Evolutionary conservation across 2,888 invertebrate species (phyloP).

Genomic region (Drosophila helvetica): DNA sequence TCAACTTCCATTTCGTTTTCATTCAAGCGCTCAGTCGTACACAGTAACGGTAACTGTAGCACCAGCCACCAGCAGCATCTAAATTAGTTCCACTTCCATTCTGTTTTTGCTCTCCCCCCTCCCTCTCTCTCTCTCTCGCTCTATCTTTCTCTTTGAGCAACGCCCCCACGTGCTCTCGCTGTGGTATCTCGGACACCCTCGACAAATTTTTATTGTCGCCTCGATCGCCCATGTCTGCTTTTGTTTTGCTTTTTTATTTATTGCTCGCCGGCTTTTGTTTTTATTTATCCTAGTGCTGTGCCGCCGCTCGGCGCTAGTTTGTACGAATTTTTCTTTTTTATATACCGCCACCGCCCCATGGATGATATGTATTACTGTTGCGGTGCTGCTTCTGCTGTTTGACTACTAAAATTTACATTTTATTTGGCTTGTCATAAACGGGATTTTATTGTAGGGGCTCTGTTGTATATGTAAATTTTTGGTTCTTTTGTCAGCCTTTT

Average conservation of each 20-base stretch:
- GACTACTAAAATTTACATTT: conserved; percentile 69
- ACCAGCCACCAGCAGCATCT: conserved; percentile 20
- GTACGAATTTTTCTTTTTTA: conserved; percentile 48
- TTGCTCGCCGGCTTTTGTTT: conserved; percentile 66
- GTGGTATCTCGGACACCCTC: conserved; percentile 30
- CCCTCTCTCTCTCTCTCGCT: conserved; percentile 10
- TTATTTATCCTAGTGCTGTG: conserved; percentile 26
- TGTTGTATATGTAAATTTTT: conserved; percentile 26
- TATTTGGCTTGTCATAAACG: conserved; percentile 70
- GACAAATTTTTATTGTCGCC: conserved; percentile 50
- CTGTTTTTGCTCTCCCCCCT: conserved; percentile 10
- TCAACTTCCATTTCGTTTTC: conserved; percentile 42
- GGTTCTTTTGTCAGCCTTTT: conserved; percentile 8
- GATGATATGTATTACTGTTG: conserved; percentile 22
- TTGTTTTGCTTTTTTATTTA: conserved; percentile 63
- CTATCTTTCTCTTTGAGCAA: conserved; percentile 21
- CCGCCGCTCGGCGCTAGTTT: conserved; percentile 25
- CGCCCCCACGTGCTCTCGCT: conserved; percentile 60
- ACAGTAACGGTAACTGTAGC: conserved; percentile 61
- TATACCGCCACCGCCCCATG: conserved; percentile 33
- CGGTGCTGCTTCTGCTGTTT: conserved; percentile 41
- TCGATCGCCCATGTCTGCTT: conserved; percentile 47
- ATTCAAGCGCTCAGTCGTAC: conserved; percentile 30
- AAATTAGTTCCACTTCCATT: conserved; percentile 44
- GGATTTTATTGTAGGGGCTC: conserved; percentile 42